Base-by-base conservation (phyloP, 2,888 invertebrate species). In the Drosophila paramelanica region DNA sequence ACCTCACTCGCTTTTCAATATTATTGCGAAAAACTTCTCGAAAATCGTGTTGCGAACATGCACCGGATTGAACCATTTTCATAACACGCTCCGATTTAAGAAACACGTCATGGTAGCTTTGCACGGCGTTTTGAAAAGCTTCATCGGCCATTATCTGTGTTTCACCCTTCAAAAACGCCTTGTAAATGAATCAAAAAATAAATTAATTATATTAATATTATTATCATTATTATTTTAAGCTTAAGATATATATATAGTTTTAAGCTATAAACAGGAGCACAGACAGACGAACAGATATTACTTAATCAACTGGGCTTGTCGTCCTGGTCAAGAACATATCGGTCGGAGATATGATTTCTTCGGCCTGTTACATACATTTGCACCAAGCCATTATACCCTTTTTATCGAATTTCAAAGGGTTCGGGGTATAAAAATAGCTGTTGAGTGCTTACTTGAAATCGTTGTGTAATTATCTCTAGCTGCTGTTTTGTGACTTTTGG, bases 41-140 rank as follows among this genome's bases (percentile, higher is more conserved):
- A 93, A 99, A 99, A 94, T 99, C 99, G 93, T 98, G 96, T 89
- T 98, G 98, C 49, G 99, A 98, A 93, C 99, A 99, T 75, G 98
- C 99, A 42, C 99, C 99, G 58, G 98, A 97, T 90, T 97, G 96
- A 55, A 99, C 99, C 97, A 99, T 98, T 93, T 97, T 97, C 74
- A 96, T 94, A 46, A 99, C 98, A 77, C 99, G 94, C 92, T 99
- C 99, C 38, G 98, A 99, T 92, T 98, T 98, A 45, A 99, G 94
- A 93, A 99, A 99, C 72, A 99, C 98, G 92, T 98, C 98, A 91
- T 95, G 96, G 93, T 97, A 98, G 89, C 97, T 98, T 93, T 99
- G 98, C 58, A 99, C 98, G 39, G 99, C 99, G 93, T 99, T 99
- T 91, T 98, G 98, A 93, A 99, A 99, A 58, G 99, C 99, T 93